A percentile compares a stretch with the other conserved stretches of the same genome.
Evolutionary conservation across 2,888 invertebrate species (phyloP).

Genomic region (Isoperla grammatica): DNA sequence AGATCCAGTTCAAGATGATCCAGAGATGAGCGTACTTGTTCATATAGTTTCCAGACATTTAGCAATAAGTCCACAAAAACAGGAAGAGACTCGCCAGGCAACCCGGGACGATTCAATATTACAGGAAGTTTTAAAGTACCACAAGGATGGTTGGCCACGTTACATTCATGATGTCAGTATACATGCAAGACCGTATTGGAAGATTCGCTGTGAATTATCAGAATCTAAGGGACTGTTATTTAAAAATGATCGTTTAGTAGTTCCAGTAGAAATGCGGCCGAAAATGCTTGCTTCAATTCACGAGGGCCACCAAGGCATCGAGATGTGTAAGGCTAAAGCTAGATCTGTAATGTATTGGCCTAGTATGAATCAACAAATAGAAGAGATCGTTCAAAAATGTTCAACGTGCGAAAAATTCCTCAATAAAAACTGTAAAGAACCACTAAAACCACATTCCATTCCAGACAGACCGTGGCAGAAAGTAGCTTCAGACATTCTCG

Average conservation of each 20-base stretch:
- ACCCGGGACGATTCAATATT: not conserved
- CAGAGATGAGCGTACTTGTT: constrained; percentile 11
- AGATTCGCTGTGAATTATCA: not conserved
- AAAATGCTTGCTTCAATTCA: constrained; percentile 2
- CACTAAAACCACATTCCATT: constrained; percentile 33
- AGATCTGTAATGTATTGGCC: constrained; percentile 14
- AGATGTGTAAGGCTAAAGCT: constrained; percentile 12
- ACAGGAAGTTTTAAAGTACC: not conserved
- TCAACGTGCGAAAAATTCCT: constrained; percentile 17
- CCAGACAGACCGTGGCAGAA: constrained; percentile 35
- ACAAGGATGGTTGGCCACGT: constrained; percentile 11
- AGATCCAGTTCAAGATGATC: constrained; percentile 13
- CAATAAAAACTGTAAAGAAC: constrained; percentile 28
- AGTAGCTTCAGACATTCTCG: constrained; percentile 31
- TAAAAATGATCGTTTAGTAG: not conserved
- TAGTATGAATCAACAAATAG: constrained; percentile 8
- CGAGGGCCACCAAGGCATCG: constrained; percentile 17
- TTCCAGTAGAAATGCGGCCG: not conserved
- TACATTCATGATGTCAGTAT: not conserved
- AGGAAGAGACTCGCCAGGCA: not conserved
- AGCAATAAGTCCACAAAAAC: constrained; percentile 1
- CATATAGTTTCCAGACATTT: constrained; percentile 11
- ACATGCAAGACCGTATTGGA: not conserved
- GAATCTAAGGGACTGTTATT: not conserved
- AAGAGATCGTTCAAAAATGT: constrained; percentile 9